phyloP scores from a whole-genome alignment of 2,888 invertebrate genomes.

The Epinotia demarniana region DNA sequence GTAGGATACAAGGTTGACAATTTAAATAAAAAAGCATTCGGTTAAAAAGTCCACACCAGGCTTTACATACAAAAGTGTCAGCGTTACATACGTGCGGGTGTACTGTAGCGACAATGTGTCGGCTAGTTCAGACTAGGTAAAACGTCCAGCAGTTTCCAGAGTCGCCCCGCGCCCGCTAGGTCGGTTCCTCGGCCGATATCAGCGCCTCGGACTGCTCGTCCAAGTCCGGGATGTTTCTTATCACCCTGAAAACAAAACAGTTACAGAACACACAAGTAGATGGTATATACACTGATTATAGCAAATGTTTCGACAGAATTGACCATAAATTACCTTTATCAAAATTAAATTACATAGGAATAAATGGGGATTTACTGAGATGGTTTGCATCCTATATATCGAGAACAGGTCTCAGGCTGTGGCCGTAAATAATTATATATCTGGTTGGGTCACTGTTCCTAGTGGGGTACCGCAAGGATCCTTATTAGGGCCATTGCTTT shows the following conservation, averaged over 20 bases:
- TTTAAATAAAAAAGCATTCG: not conserved
- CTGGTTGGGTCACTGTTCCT: no score
- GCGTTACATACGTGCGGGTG: conserved; percentile 10
- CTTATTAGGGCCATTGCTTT: no score
- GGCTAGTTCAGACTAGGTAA: conserved; percentile 4
- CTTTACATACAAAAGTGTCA: not conserved
- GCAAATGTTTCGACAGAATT: no score
- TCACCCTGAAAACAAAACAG: conserved; percentile 59
- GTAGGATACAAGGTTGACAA: not conserved
- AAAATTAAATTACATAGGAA: no score
- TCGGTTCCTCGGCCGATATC: conserved; percentile 80
- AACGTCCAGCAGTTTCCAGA: conserved; percentile 11
- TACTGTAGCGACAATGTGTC: not conserved
- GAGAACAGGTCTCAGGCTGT: no score
- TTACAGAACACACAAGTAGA: no score
- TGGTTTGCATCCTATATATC: no score
- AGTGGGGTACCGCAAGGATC: no score
- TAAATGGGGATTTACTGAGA: no score
- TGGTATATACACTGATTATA: no score
- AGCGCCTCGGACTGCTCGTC: conserved; percentile 87
- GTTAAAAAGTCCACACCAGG: not conserved
- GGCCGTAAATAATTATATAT: no score
- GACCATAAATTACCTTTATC: no score
- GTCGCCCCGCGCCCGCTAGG: conserved; percentile 63
- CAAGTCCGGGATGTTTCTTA: conserved; percentile 81